Percentiles rank a stretch among this genome's conserved stretches.
Conservation (phyloP, 2,888 invertebrate genomes). For the Ferrisia virgata region DNA sequence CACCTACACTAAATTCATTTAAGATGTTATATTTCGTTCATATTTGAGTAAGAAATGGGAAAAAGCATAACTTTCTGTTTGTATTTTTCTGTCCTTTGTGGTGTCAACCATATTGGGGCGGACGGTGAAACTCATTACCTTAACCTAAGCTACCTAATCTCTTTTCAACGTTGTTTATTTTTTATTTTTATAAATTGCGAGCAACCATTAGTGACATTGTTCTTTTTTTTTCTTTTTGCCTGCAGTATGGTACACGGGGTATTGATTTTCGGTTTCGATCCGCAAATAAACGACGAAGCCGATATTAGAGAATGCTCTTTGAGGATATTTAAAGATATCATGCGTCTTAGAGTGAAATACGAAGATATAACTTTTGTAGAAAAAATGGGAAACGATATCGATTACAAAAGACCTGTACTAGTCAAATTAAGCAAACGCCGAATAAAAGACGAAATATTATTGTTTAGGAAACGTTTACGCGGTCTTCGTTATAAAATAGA, state of each 20-base stretch:
- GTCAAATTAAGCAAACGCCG: neutral
- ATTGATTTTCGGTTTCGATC: neutral
- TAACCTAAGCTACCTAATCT: too few relatives aligned
- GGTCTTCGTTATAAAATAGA: constrained; percentile 16
- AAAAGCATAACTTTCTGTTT: too few relatives aligned
- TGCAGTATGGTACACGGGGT: neutral
- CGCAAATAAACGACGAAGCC: neutral
- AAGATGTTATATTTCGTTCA: too few relatives aligned
- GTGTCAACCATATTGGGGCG: too few relatives aligned
- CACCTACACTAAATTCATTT: too few relatives aligned
- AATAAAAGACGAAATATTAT: neutral
- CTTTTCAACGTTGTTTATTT: too few relatives aligned
- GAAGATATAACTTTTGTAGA: neutral
- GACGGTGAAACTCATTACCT: too few relatives aligned
- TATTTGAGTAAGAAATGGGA: too few relatives aligned
- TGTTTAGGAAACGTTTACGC: neutral
- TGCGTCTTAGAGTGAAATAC: neutral
- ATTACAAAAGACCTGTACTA: neutral
- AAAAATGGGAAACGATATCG: constrained; percentile 2
- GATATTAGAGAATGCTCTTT: neutral
- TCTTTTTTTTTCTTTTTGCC: neutral
- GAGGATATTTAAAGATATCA: neutral
- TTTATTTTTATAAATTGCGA: neutral
- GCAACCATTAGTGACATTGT: neutral
- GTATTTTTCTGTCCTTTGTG: too few relatives aligned